Percentiles rank a stretch among this genome's conserved stretches.
Conservation (phyloP, 2,888 invertebrate species). For the Peribatodes rhomboidaria region DNA sequence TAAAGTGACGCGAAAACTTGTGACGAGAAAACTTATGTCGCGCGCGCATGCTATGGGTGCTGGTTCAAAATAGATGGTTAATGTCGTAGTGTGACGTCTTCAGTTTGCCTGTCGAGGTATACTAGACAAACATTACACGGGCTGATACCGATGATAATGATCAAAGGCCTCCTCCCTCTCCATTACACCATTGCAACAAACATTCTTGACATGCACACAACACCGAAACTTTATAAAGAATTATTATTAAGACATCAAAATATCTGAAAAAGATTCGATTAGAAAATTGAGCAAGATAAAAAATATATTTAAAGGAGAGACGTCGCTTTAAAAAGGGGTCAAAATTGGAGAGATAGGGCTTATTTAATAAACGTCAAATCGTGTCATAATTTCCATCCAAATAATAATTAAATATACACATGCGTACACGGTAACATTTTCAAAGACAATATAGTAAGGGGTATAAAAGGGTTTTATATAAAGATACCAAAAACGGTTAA, state of each 20-base stretch:
- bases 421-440: background rate
- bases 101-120: too few species aligned
- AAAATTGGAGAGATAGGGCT: background rate
- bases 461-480: too few species aligned
- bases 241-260: too few species aligned
- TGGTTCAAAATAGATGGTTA: too few species aligned
- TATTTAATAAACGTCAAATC: background rate
- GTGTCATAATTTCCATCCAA: background rate
- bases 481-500: background rate
- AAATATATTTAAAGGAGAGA: background rate
- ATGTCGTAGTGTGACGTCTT: too few species aligned
- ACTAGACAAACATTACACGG: too few species aligned
- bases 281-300: too few species aligned
- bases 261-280: background rate
- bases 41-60: too few species aligned
- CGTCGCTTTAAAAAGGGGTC: background rate
- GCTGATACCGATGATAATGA: too few species aligned
- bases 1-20: too few species aligned
- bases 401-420: background rate
- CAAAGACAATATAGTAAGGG: background rate
- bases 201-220: constrained; percentile 4
- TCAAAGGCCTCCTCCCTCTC: too few species aligned
- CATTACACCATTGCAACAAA: background rate
- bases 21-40: too few species aligned
- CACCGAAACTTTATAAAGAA: background rate